These are phyloP conservation scores for Agapornis canus DNA, from an alignment of 2,797 vertebrate species.

Conservation along the genomic window DNA sequence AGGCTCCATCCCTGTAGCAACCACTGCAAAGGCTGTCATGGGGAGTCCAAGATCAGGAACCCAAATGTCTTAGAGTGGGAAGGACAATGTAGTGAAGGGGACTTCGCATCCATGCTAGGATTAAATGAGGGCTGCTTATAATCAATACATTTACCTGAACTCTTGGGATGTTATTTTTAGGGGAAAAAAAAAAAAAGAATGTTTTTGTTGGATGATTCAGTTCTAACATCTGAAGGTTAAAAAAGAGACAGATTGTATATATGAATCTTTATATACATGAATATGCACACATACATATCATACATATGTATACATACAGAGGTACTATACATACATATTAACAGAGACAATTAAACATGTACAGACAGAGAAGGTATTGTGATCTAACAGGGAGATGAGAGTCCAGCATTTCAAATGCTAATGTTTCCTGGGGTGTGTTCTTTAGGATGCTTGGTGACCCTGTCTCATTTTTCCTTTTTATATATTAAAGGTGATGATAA, in stretches of 20 bases:
- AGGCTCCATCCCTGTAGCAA: neutral
- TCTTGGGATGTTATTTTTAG: neutral
- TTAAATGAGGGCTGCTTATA: neutral
- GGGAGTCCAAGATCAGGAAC: neutral
- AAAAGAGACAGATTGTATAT: neutral
- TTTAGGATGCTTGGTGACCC: neutral
- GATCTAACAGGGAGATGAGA: constrained; percentile 1
- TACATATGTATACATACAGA: constrained; percentile 29
- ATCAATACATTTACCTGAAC: neutral
- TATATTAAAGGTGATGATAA: constrained; percentile 19
- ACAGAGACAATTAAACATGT: neutral
- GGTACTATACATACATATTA: constrained; percentile 13
- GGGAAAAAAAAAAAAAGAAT: accelerated
- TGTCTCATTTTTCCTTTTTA: constrained; percentile 1
- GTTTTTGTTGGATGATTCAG: neutral
- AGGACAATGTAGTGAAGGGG: neutral
- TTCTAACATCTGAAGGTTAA: neutral
- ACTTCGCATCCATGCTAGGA: neutral
- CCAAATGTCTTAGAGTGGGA: neutral
- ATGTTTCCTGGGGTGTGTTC: neutral
- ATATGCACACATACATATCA: constrained; percentile 1
- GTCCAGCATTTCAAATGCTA: neutral
- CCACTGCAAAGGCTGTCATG: accelerated
- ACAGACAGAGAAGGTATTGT: neutral
- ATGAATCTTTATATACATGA: neutral